Percentiles rank a stretch among this genome's conserved stretches.
Conservation (phyloP, 2,888 invertebrate species). For the Plagodis pulveraria region DNA sequence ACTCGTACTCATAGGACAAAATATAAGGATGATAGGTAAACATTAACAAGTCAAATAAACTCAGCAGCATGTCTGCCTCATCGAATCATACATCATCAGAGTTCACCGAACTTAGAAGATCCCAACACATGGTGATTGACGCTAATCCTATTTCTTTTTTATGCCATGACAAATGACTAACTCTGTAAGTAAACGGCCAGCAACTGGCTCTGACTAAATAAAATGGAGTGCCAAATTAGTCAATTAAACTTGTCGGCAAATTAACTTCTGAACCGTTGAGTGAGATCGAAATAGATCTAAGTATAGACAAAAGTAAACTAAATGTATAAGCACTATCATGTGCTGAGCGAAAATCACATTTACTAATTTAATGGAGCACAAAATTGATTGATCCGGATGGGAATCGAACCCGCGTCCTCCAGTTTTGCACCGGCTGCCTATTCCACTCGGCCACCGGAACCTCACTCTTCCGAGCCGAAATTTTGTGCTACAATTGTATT, state of each 20-base stretch:
- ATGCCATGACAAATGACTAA: constrained; percentile 31
- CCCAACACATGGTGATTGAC: constrained; percentile 51
- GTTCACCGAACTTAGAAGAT: constrained; percentile 54
- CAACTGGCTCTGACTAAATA: constrained; percentile 8
- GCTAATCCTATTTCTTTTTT: constrained; percentile 48
- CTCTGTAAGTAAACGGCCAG: constrained; percentile 9
- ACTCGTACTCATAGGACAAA: no score
- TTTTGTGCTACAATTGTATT: no score
- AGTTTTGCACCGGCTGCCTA: no score
- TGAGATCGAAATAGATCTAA: constrained; percentile 7
- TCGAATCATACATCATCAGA: constrained; percentile 33
- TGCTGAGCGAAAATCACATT: no score
- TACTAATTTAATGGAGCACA: no score
- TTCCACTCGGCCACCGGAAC: no score
- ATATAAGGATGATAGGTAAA: background rate
- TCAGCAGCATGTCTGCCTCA: constrained; percentile 27
- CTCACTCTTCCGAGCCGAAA: no score
- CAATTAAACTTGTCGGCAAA: constrained; percentile 20
- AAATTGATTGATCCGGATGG: no score
- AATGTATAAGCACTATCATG: background rate
- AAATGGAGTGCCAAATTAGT: constrained; percentile 21
- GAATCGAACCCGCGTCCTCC: no score
- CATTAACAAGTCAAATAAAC: constrained; percentile 35
- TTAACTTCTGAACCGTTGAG: constrained; percentile 10
- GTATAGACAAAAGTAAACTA: background rate